A percentile compares a stretch with the other conserved stretches of the same genome.
phyloP scores from a whole-genome alignment of 1,140 invertebrate genomes.

The Monomorium pharaonis region DNA sequence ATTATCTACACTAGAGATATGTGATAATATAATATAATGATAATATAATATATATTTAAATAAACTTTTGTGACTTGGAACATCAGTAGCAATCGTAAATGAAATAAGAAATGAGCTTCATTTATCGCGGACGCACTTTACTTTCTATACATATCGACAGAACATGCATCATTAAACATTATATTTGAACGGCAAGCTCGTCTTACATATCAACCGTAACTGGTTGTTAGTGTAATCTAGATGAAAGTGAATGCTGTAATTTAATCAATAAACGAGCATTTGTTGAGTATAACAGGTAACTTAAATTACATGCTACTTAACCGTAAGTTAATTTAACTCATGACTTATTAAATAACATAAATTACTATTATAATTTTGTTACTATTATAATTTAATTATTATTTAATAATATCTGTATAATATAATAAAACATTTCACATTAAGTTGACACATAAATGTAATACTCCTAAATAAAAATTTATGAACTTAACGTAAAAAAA shows the following conservation, averaged over 20 bases:
- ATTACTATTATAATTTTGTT: background rate
- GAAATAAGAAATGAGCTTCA: background rate
- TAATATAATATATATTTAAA: conserved; percentile 11
- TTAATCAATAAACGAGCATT: conserved; percentile 21
- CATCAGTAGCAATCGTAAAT: background rate
- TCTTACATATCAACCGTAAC: conserved; percentile 16
- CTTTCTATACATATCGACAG: conserved; percentile 16
- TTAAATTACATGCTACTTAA: background rate
- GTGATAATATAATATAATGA: background rate
- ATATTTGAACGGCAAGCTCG: background rate
- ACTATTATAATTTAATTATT: background rate
- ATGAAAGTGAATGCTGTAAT: conserved; percentile 40
- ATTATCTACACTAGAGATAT: background rate
- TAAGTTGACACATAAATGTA: background rate
- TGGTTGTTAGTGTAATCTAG: conserved; percentile 33
- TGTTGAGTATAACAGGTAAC: background rate
- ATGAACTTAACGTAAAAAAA: background rate
- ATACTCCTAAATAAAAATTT: background rate
- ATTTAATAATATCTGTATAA: background rate
- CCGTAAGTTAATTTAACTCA: background rate
- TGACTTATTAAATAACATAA: background rate
- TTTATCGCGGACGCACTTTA: background rate
- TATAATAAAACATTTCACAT: background rate
- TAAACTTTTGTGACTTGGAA: background rate
- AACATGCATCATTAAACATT: conserved; percentile 5